Conservation (phyloP, 2,888 invertebrate genomes). For the Anoncus sp. region DNA sequence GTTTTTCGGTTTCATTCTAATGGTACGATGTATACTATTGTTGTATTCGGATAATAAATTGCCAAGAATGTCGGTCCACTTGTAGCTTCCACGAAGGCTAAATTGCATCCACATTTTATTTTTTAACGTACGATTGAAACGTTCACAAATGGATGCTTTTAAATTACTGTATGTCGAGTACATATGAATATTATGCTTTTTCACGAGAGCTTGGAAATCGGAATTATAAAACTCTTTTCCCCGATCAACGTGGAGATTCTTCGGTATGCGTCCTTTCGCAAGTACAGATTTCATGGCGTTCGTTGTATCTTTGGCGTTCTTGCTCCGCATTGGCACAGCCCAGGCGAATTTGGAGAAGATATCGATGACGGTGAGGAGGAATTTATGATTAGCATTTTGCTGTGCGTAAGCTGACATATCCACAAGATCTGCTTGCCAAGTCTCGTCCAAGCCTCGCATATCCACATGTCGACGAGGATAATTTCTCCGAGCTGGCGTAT, state of each 20-base stretch:
- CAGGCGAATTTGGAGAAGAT: slow-evolving; percentile 80
- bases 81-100: slow-evolving; percentile 64
- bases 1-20: slow-evolving; percentile 73
- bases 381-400: slow-evolving; percentile 74
- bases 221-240: slow-evolving; percentile 5
- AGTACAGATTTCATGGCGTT: slow-evolving; percentile 50
- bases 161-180: slow-evolving; percentile 20
- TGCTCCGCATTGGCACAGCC: slow-evolving; percentile 62
- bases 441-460: slow-evolving; percentile 4
- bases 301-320: slow-evolving; percentile 28
- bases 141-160: slow-evolving; percentile 75
- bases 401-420: slow-evolving; percentile 72
- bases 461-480: neutral
- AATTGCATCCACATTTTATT: slow-evolving; percentile 70
- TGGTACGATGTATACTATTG: slow-evolving; percentile 74
- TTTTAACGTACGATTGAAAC: slow-evolving; percentile 72
- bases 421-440: slow-evolving; percentile 78
- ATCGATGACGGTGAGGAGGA: slow-evolving; percentile 78
- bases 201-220: neutral
- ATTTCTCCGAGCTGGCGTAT: slow-evolving; percentile 37
- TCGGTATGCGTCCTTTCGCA: slow-evolving; percentile 18
- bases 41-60: slow-evolving; percentile 69
- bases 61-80: slow-evolving; percentile 49
- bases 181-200: neutral
- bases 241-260: neutral